Percentiles rank a stretch among this genome's conserved stretches.
Evolutionary conservation across 2,888 invertebrate species (phyloP).

Genomic region (Gisinianus flammeolus): DNA sequence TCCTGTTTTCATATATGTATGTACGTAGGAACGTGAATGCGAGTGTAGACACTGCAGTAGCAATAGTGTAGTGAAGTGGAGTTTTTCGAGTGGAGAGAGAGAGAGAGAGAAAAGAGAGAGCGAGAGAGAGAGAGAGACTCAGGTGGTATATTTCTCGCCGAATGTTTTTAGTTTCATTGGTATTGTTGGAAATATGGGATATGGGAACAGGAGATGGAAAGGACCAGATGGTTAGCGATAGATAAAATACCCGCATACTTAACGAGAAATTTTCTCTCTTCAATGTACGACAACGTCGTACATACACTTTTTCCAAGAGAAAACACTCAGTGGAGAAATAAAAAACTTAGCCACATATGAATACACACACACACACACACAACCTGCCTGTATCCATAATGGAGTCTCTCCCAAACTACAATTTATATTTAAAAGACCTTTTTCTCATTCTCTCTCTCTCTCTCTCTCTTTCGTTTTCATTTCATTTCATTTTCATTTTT

Average conservation of each 20-base stretch:
- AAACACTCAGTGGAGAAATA: not conserved
- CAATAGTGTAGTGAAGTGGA: not conserved
- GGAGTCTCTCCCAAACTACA: not conserved
- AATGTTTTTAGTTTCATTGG: constrained; percentile 50
- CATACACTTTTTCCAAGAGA: not conserved
- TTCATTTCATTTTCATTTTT: no score
- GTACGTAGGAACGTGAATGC: not conserved
- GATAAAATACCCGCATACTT: constrained; percentile 50
- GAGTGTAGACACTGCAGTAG: not conserved
- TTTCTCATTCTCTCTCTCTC: not conserved
- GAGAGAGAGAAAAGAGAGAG: constrained; percentile 1
- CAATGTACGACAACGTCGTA: not conserved
- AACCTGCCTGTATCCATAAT: not conserved
- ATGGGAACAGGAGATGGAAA: constrained; percentile 38
- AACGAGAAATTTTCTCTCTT: constrained; percentile 35
- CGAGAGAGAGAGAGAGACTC: constrained; percentile 42
- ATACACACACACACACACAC: not conserved
- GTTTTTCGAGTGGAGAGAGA: not conserved
- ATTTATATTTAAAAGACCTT: not conserved
- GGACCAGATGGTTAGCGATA: constrained; percentile 52
- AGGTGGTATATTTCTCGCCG: constrained; percentile 54
- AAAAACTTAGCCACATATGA: not conserved
- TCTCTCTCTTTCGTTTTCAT: not conserved
- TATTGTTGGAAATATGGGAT: constrained; percentile 44
- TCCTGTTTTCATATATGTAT: constrained; percentile 3